These are phyloP conservation scores for Mormyrops attenuatus DNA, from an alignment of 2,797 vertebrate genomes.

Conservation along the genomic window DNA sequence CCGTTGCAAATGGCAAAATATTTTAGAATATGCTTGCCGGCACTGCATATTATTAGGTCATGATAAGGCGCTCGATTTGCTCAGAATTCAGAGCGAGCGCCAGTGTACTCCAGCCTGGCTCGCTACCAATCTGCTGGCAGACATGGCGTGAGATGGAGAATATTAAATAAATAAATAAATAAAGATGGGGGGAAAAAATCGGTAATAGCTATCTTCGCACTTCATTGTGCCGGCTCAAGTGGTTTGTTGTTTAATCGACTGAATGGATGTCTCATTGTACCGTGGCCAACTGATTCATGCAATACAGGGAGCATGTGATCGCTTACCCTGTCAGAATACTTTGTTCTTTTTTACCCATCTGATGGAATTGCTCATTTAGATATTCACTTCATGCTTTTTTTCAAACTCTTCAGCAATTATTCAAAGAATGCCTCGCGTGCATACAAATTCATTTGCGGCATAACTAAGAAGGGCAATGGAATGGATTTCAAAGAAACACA, in stretches of 20 bases:
- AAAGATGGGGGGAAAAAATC: background rate
- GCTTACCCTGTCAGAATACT: background rate
- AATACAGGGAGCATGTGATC: background rate
- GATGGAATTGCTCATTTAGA: background rate
- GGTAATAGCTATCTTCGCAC: background rate
- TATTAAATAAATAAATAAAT: background rate
- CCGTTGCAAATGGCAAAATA: background rate
- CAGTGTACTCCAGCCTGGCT: background rate
- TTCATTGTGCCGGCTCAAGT: background rate
- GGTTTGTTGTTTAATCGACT: constrained; percentile 7
- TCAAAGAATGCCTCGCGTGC: background rate
- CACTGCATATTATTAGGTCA: background rate
- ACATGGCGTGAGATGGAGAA: background rate
- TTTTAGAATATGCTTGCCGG: background rate
- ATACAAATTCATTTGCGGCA: background rate
- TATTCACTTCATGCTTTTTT: background rate
- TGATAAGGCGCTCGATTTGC: background rate
- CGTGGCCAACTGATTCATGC: background rate
- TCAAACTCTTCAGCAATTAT: background rate
- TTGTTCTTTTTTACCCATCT: background rate
- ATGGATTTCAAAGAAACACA: background rate
- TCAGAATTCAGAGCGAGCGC: background rate
- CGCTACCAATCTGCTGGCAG: background rate
- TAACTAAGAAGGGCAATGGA: background rate
- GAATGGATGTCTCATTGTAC: background rate